These are phyloP conservation scores for Drosophila nigricruria DNA, from an alignment of 2,888 invertebrate genomes.

Conservation along the genomic window DNA sequence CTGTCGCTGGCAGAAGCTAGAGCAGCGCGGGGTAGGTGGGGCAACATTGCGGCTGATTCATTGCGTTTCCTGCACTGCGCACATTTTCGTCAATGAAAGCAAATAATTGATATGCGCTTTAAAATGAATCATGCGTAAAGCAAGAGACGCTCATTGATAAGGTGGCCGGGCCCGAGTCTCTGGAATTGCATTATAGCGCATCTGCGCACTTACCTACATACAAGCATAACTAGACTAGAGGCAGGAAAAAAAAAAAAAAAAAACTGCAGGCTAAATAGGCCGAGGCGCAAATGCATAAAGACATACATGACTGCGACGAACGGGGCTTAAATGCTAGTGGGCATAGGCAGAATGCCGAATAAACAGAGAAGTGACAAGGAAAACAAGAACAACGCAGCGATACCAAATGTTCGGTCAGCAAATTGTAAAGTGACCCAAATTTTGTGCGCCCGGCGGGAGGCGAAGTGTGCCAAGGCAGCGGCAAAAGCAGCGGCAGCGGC, in stretches of 20 bases:
- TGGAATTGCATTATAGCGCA: slow-evolving; percentile 15
- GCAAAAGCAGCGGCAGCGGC: slow-evolving; percentile 27
- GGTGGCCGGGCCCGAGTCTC: slow-evolving; percentile 15
- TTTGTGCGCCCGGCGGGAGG: slow-evolving; percentile 56
- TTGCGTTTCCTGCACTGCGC: slow-evolving; percentile 57
- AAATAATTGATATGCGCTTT: slow-evolving; percentile 65
- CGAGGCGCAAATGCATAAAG: slow-evolving; percentile 24
- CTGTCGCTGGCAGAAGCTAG: slow-evolving; percentile 13
- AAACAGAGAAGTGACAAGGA: slow-evolving; percentile 50
- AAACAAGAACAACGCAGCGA: slow-evolving; percentile 62
- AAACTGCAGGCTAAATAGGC: slow-evolving; percentile 49
- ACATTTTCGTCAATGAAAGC: slow-evolving; percentile 72
- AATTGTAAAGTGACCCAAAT: slow-evolving; percentile 82
- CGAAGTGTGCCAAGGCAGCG: slow-evolving; percentile 80
- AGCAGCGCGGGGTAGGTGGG: not conserved
- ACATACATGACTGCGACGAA: slow-evolving; percentile 4
- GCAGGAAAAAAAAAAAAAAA: not conserved
- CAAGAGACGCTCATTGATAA: slow-evolving; percentile 51
- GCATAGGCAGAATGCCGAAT: slow-evolving; percentile 60
- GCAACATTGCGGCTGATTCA: slow-evolving; percentile 54
- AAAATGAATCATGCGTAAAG: slow-evolving; percentile 74
- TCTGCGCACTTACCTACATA: slow-evolving; percentile 4
- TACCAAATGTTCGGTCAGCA: slow-evolving; percentile 72
- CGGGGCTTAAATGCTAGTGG: slow-evolving; percentile 55
- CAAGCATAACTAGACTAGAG: not conserved